Evolutionary conservation across 2,113 vertebrate species (phyloP), one percentile per base, ranked within the genome.

Genomic region (Lichenostomus cassidix): DNA sequence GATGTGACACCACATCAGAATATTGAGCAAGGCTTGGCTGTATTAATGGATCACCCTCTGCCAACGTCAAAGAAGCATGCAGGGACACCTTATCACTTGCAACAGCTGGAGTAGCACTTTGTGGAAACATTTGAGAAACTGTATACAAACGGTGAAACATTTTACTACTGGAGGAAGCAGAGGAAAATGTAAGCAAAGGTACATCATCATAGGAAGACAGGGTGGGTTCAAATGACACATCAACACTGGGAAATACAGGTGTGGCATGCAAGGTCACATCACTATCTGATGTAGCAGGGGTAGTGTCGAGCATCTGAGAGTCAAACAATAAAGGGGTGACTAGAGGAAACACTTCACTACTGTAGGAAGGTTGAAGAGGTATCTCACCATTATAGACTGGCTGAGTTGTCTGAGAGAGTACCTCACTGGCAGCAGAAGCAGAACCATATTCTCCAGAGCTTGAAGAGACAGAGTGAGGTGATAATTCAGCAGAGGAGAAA

Each of bases 321-420:
- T 98, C 98, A 98, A 98, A 98, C 97, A 98, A 98, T 98, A 98
- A 85, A 97, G 98, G 98, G 97, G 98, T 98, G 96, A 97, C 98
- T 98, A 98, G 97, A 98, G 98, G 97, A 97, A 98, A 98, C 97
- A 98, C 97, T 95, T 98, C 98, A 98, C 98, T 98, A 98, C 97
- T 97, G 98, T 96, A 96, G 93, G 98, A 98, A 98, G 98, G 96
- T 93, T 98, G 98, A 97, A 98, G 97, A 98, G 97, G 96, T 97
- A 98, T 97, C 99, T 99, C 99, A 99, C 99, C 99, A 94, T 99
- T 99, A 93, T 98, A 98, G 52, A 98, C 83, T 9, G 98, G 98
- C 53, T 98, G 98, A 79, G 98, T 99, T 95, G 99, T 98, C 98
- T 98, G 98, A 95, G 96, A 97, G 87, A 98, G 97, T 94, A 98